Evolutionary conservation across 2,888 invertebrate genomes (phyloP).

Genomic region (Aproaerema taeniolella): DNA sequence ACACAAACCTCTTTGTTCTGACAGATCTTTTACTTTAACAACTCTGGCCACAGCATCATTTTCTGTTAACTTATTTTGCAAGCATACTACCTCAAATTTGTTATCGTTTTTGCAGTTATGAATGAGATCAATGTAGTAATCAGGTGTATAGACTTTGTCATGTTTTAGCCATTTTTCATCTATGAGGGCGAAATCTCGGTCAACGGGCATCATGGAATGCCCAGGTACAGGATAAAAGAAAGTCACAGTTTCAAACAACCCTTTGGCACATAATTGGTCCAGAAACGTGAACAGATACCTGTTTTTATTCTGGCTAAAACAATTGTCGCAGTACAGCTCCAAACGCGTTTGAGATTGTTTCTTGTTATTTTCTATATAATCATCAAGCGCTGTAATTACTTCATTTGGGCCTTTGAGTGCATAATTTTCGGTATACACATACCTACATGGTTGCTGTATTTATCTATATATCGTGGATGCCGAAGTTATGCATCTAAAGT

Average conservation of each 20-base stretch:
- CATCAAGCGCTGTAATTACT: too few species aligned
- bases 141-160: conserved; percentile 6
- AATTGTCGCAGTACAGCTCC: conserved; percentile 11
- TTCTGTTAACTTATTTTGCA: not conserved
- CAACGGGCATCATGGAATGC: conserved; percentile 27
- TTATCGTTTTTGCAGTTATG: not conserved
- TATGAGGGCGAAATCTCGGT: conserved; percentile 25
- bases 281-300: conserved; percentile 18
- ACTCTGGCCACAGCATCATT: not conserved
- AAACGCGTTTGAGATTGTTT: conserved; percentile 8
- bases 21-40: too few species aligned
- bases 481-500: conserved; percentile 2
- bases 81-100: not conserved
- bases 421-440: too few species aligned
- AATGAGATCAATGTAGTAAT: conserved; percentile 5
- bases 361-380: too few species aligned
- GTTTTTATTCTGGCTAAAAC: conserved; percentile 19
- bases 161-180: conserved; percentile 16
- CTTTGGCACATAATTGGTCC: conserved; percentile 18
- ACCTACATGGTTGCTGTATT: too few species aligned
- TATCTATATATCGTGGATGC: too few species aligned
- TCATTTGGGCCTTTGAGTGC: too few species aligned
- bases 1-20: too few species aligned
- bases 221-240: conserved; percentile 24
- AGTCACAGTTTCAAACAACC: conserved; percentile 17